Conservation (phyloP, 2,888 invertebrate species). For the Taphrorychus bicolor region DNA sequence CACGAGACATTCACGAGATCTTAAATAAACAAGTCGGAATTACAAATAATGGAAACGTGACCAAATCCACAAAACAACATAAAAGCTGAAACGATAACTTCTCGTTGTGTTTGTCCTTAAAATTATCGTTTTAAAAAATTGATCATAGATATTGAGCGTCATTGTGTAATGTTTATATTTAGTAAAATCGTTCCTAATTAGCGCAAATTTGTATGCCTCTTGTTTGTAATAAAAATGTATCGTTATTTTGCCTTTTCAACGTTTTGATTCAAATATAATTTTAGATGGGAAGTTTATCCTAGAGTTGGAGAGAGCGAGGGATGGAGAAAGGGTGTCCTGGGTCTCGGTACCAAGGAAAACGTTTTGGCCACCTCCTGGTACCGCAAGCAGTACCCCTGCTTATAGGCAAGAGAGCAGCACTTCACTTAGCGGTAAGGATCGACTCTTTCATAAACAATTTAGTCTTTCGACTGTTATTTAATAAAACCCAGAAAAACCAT, state of each 20-base stretch:
- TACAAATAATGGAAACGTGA: constrained; percentile 26
- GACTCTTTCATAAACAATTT: no score
- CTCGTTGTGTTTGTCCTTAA: constrained; percentile 12
- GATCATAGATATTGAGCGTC: constrained; percentile 7
- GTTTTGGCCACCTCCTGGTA: constrained; percentile 82
- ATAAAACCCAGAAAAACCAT: not conserved
- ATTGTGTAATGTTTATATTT: constrained; percentile 31
- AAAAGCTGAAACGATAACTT: constrained; percentile 7
- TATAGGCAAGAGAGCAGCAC: constrained; percentile 77
- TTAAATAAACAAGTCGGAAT: constrained; percentile 16
- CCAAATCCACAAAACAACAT: constrained; percentile 12
- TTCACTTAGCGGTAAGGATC: constrained; percentile 77
- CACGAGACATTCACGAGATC: constrained; percentile 35
- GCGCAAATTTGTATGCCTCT: not conserved
- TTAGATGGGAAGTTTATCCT: constrained; percentile 90
- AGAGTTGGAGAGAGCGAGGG: constrained; percentile 79
- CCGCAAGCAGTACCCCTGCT: constrained; percentile 66
- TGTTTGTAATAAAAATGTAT: no score
- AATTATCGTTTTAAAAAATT: constrained; percentile 21
- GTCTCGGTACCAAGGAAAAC: constrained; percentile 89
- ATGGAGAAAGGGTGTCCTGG: constrained; percentile 86
- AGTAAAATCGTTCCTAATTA: constrained; percentile 6
- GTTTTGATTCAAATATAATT: no score
- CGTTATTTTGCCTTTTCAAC: no score
- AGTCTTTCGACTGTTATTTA: no score